These are phyloP conservation scores for Epinephelus moara DNA, from an alignment of 2,113 vertebrate species.

Conservation along the genomic window DNA sequence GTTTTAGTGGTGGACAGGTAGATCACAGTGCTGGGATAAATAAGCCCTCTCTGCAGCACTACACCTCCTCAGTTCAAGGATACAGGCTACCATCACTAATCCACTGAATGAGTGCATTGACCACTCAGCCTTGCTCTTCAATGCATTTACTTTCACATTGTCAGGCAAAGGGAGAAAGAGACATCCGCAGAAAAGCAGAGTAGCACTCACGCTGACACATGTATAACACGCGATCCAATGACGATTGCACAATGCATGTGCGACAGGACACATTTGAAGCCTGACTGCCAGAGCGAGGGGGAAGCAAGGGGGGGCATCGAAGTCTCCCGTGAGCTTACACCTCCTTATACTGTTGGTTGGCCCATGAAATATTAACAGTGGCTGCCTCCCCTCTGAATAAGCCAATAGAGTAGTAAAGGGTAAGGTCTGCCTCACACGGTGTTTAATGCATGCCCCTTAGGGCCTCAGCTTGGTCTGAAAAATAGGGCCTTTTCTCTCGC, in stretches of 20 bases:
- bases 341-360: slow-evolving; percentile 71
- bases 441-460: slow-evolving; percentile 74
- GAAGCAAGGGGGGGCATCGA: slow-evolving; percentile 15
- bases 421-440: slow-evolving; percentile 72
- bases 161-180: slow-evolving; percentile 11
- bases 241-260: slow-evolving; percentile 36
- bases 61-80: slow-evolving; percentile 54
- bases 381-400: slow-evolving; percentile 75
- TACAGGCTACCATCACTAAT: slow-evolving; percentile 66
- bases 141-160: slow-evolving; percentile 43
- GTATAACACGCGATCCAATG: slow-evolving; percentile 29
- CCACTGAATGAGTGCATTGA: slow-evolving; percentile 63
- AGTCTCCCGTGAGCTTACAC: slow-evolving; percentile 68
- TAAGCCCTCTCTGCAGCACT: slow-evolving; percentile 37
- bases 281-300: slow-evolving; percentile 36
- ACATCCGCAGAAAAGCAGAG: neutral
- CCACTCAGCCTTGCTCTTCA: slow-evolving; percentile 60
- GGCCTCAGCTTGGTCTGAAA: slow-evolving; percentile 62
- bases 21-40: slow-evolving; percentile 44
- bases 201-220: slow-evolving; percentile 12
- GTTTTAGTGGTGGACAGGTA: slow-evolving; percentile 36
- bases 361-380: slow-evolving; percentile 80
- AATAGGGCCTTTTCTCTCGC: slow-evolving; percentile 47
- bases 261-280: slow-evolving; percentile 38
- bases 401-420: slow-evolving; percentile 75